phyloP scores from a whole-genome alignment of 2,797 vertebrate species.

The Pyrocephalus nanus region DNA sequence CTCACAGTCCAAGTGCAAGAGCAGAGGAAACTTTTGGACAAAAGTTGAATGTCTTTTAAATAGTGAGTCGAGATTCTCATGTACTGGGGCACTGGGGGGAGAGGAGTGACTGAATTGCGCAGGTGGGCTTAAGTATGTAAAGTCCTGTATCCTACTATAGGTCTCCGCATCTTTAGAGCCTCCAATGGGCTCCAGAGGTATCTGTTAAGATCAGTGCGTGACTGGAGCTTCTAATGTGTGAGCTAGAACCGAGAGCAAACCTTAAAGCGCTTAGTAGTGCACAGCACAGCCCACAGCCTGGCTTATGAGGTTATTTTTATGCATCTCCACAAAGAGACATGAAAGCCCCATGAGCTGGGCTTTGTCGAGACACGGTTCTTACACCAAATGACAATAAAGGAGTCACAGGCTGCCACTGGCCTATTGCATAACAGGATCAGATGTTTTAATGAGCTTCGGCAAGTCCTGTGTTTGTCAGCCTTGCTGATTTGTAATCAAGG shows the following conservation, averaged over 20 bases:
- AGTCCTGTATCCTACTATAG: neutral
- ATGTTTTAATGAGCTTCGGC: slow-evolving; percentile 65
- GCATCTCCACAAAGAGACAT: neutral
- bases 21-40: neutral
- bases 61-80: neutral
- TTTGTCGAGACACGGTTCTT: neutral
- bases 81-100: neutral
- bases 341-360: slow-evolving; percentile 28
- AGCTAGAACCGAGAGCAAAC: neutral
- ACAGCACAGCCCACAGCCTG: neutral
- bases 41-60: neutral
- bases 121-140: neutral
- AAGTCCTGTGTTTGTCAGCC: neutral
- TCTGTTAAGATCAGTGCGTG: neutral
- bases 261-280: neutral
- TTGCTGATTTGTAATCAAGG: slow-evolving; percentile 47
- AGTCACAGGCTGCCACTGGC: slow-evolving; percentile 26
- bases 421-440: slow-evolving; percentile 61
- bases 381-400: slow-evolving; percentile 36
- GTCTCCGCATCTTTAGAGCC: neutral
- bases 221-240: neutral
- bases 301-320: slow-evolving; percentile 46
- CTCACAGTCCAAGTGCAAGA: neutral
- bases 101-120: neutral
- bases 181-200: neutral